phyloP scores from a whole-genome alignment of 1,140 invertebrate species.

The Bombus pascuorum region DNA sequence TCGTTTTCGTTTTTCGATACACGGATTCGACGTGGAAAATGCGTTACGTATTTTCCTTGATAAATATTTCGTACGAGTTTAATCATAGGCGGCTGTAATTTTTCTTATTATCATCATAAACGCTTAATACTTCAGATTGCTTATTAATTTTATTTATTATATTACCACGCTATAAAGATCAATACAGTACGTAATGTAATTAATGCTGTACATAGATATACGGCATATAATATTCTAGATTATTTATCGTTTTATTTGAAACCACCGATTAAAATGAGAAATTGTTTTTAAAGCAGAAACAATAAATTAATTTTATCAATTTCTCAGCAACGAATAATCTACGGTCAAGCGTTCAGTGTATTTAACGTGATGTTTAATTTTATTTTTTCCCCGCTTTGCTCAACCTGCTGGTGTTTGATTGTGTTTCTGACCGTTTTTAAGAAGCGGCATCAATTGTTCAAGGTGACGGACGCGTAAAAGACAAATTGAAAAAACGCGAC shows the following conservation, averaged over 20 bases:
- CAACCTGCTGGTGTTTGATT: neutral
- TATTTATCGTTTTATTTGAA: neutral
- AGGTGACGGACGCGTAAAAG: neutral
- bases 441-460: neutral
- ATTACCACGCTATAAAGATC: too few species aligned
- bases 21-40: neutral
- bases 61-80: neutral
- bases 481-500: constrained; percentile 16
- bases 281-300: too few species aligned
- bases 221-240: neutral
- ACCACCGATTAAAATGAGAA: neutral
- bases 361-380: neutral
- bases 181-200: too few species aligned
- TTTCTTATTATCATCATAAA: neutral
- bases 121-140: too few species aligned
- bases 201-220: neutral
- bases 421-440: neutral
- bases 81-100: too few species aligned
- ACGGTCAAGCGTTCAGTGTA: neutral
- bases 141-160: neutral
- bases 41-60: neutral
- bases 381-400: neutral
- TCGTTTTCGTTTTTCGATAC: neutral
- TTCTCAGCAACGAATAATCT: neutral
- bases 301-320: too few species aligned